Conservation (phyloP, 2,113 vertebrate genomes). For the Pitta sordida region DNA sequence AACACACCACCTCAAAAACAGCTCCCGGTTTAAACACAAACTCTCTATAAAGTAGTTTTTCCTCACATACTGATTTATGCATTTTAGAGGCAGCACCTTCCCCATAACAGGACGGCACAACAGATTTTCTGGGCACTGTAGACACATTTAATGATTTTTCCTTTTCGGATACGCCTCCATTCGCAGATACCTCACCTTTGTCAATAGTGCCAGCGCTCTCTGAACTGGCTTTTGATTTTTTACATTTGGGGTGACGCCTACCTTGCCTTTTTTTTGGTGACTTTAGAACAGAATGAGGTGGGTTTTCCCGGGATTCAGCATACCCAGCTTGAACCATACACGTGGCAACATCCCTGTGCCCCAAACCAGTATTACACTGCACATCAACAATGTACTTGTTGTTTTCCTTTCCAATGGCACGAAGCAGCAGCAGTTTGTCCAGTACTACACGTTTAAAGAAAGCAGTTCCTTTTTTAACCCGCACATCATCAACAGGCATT, state of each 20-base stretch:
- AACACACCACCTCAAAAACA: conserved; percentile 77
- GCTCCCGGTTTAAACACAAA: conserved; percentile 75
- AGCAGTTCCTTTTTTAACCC: conserved; percentile 73
- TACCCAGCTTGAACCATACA: conserved; percentile 75
- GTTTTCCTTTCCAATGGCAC: conserved; percentile 70
- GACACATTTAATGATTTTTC: not conserved
- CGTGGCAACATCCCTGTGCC: conserved; percentile 57
- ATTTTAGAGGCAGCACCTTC: not conserved
- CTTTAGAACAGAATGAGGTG: not conserved
- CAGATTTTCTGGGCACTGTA: not conserved
- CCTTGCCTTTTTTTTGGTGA: not conserved
- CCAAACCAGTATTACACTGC: conserved; percentile 31
- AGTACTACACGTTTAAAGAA: conserved; percentile 80
- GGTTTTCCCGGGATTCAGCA: conserved; percentile 72
- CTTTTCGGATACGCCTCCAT: not conserved
- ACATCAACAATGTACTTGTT: conserved; percentile 76
- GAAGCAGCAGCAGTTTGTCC: conserved; percentile 74
- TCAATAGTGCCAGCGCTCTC: not conserved
- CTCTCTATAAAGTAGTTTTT: conserved; percentile 58
- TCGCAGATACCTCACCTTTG: not conserved
- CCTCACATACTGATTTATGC: rapidly evolving
- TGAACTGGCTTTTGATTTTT: not conserved
- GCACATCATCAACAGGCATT: conserved; percentile 76
- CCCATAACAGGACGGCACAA: not conserved
- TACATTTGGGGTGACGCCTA: not conserved